phyloP scores from a whole-genome alignment of 2,797 vertebrate species.

The Anas georgica region DNA sequence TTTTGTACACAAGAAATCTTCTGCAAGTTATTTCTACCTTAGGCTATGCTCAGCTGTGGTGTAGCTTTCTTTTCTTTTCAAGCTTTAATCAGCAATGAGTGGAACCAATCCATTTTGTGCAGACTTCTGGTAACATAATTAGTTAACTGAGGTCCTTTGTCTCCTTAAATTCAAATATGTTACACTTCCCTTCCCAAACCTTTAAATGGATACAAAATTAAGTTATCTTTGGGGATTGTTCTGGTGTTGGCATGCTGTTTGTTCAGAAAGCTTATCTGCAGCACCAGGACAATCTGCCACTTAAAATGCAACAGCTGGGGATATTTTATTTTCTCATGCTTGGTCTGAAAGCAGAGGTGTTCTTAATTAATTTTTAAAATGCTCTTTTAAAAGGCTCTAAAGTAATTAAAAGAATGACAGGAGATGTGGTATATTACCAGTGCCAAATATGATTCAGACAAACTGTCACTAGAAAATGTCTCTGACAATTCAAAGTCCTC shows the following conservation, averaged over 20 bases:
- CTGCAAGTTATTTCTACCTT: not conserved
- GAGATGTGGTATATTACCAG: conserved; percentile 26
- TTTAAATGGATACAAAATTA: conserved; percentile 9
- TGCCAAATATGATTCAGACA: conserved; percentile 50
- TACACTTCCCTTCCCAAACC: not conserved
- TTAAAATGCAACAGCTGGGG: not conserved
- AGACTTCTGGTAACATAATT: not conserved
- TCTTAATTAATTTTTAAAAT: conserved; percentile 40
- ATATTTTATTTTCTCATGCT: conserved; percentile 8
- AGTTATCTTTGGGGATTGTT: not conserved
- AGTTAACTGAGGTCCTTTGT: conserved; percentile 8
- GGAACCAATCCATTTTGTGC: not conserved
- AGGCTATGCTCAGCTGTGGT: not conserved
- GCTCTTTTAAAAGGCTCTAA: conserved; percentile 27
- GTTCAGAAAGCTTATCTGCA: conserved; percentile 23
- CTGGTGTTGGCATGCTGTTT: not conserved
- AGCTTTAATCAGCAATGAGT: not conserved
- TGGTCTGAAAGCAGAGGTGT: conserved; percentile 33
- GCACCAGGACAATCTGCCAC: not conserved
- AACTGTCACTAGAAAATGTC: conserved; percentile 26
- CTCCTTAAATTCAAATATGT: not conserved
- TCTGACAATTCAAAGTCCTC: conserved; percentile 3
- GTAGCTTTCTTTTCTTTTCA: not conserved
- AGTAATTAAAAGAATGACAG: conserved; percentile 49
- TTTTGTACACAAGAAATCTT: not conserved